Evolutionary conservation across 2,113 vertebrate species (phyloP).

Genomic region (Osmerus eperlanus): DNA sequence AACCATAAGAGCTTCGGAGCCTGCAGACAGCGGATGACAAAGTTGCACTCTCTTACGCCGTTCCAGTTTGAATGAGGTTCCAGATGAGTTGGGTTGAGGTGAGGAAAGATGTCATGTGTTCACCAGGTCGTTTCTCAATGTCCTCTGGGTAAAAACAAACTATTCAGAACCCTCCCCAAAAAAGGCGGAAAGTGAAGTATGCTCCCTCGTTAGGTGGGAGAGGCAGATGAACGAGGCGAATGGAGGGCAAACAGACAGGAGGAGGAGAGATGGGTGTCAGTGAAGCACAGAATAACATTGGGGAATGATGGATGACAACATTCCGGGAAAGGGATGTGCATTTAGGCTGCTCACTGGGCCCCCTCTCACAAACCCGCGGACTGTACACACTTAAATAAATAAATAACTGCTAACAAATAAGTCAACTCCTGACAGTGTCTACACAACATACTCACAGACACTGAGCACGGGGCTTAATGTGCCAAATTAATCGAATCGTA

Average conservation of each 20-base stretch:
- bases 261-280: conserved; percentile 5
- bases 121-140: neutral
- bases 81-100: conserved; percentile 13
- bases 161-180: neutral
- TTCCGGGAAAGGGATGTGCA: conserved; percentile 6
- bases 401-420: neutral
- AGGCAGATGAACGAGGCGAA: neutral
- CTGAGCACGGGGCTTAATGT: too few relatives aligned
- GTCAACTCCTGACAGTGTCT: neutral
- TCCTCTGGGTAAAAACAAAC: neutral
- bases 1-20: conserved; percentile 3
- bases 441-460: neutral
- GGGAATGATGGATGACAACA: conserved; percentile 38
- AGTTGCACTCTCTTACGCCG: conserved; percentile 32
- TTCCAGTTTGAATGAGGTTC: neutral
- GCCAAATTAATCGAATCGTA: too few relatives aligned
- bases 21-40: conserved; percentile 9
- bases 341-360: conserved; percentile 1
- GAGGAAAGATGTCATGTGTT: conserved; percentile 11
- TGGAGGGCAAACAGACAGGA: neutral
- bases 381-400: neutral
- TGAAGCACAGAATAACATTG: conserved; percentile 6
- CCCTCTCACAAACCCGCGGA: neutral
- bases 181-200: conserved; percentile 20
- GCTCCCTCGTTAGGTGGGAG: neutral